These are phyloP conservation scores for Grapholita molesta DNA, from an alignment of 1,140 invertebrate species.

Conservation along the genomic window DNA sequence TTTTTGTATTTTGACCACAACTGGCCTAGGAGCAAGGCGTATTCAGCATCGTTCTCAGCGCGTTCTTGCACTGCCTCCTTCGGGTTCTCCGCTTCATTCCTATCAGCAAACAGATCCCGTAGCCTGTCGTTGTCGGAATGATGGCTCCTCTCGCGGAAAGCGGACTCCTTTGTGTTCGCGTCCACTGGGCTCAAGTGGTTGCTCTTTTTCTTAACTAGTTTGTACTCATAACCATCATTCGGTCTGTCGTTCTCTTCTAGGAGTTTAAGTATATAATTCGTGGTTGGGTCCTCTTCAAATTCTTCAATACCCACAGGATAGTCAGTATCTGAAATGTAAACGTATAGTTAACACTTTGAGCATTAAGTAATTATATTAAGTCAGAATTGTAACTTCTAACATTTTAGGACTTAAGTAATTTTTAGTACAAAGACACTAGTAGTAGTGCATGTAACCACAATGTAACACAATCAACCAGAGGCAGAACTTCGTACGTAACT, in stretches of 20 bases:
- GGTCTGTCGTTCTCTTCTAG: constrained; percentile 52
- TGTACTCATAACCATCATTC: constrained; percentile 58
- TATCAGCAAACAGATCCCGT: constrained; percentile 78
- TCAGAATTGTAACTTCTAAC: too few species aligned
- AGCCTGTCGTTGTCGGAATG: constrained; percentile 78
- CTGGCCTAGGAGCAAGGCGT: constrained; percentile 77
- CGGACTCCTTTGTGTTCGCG: constrained; percentile 59
- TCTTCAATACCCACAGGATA: constrained; percentile 60
- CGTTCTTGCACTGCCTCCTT: constrained; percentile 63
- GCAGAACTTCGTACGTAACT: too few species aligned
- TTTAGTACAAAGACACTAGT: too few species aligned
- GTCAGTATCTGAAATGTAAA: constrained; percentile 54
- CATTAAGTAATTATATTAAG: too few species aligned
- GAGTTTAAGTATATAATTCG: constrained; percentile 63
- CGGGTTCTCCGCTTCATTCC: constrained; percentile 68
- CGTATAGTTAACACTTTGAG: not conserved
- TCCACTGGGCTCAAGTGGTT: constrained; percentile 28
- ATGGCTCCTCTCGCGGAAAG: constrained; percentile 77
- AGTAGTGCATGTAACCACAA: too few species aligned
- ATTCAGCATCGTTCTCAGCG: constrained; percentile 75
- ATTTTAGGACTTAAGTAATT: too few species aligned
- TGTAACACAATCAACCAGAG: too few species aligned
- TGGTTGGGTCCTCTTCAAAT: constrained; percentile 47
- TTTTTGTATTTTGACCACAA: constrained; percentile 81
- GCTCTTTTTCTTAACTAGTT: constrained; percentile 66